A percentile compares a stretch with the other conserved stretches of the same genome.
These are phyloP conservation scores for Meteorus colon DNA, from an alignment of 2,888 invertebrate genomes.

Conservation along the genomic window DNA sequence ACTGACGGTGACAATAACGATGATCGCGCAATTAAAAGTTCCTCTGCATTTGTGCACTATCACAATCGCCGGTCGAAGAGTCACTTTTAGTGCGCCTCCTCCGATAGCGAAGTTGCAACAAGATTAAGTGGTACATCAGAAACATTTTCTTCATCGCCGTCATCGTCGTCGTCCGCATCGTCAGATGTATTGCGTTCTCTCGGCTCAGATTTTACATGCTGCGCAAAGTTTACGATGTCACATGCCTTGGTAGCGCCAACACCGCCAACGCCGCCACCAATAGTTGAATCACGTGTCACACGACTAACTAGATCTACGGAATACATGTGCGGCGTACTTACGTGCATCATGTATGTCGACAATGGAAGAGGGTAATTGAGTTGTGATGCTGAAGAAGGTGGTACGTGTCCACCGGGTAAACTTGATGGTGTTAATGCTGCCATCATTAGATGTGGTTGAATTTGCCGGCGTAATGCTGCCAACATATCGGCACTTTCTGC, in stretches of 20 bases:
- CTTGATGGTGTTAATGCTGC: slow-evolving; percentile 76
- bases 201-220: slow-evolving; percentile 67
- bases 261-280: background rate
- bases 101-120: slow-evolving; percentile 81
- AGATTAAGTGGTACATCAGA: slow-evolving; percentile 82
- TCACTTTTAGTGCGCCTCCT: slow-evolving; percentile 76
- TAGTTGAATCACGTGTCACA: slow-evolving; percentile 48
- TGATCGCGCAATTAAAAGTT: background rate
- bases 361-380: slow-evolving; percentile 68
- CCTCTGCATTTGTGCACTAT: background rate
- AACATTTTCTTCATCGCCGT: slow-evolving; percentile 75
- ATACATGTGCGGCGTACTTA: slow-evolving; percentile 62
- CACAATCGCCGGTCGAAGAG: background rate
- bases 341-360: slow-evolving; percentile 69
- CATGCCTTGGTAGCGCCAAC: slow-evolving; percentile 44
- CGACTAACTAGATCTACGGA: slow-evolving; percentile 55
- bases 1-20: background rate
- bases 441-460: slow-evolving; percentile 82
- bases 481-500: slow-evolving; percentile 80
- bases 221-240: slow-evolving; percentile 55
- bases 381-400: slow-evolving; percentile 61
- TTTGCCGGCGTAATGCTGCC: slow-evolving; percentile 80
- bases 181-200: slow-evolving; percentile 61
- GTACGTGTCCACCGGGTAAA: slow-evolving; percentile 63
- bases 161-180: slow-evolving; percentile 73